Evolutionary conservation across 2,797 vertebrate species (phyloP).

Genomic region (Miichthys miiuy): DNA sequence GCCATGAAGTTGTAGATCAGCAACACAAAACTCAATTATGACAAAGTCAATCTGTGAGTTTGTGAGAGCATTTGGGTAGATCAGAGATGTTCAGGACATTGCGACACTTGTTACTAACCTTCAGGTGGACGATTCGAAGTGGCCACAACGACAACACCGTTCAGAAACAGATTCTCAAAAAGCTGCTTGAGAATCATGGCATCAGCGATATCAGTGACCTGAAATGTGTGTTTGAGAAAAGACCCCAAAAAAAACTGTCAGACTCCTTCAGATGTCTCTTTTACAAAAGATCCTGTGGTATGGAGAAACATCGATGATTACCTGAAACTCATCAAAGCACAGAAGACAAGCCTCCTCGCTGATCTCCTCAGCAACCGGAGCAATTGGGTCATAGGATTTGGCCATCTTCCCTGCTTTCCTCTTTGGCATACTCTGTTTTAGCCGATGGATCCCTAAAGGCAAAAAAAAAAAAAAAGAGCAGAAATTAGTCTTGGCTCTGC

Average conservation of each 20-base stretch:
- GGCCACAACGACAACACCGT: conserved; percentile 96
- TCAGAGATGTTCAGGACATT: not conserved
- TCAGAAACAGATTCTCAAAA: conserved; percentile 97
- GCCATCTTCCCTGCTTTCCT: conserved; percentile 94
- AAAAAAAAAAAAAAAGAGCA: not conserved
- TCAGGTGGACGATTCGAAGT: conserved; percentile 97
- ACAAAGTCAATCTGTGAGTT: not conserved
- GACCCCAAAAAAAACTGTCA: not conserved
- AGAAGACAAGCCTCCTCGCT: conserved; percentile 93
- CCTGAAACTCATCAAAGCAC: conserved; percentile 99
- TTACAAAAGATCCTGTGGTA: not conserved
- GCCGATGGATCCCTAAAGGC: conserved; percentile 93
- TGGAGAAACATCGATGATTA: conserved; percentile 62
- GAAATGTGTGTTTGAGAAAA: conserved; percentile 18
- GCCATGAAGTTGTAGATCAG: not conserved
- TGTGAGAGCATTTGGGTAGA: not conserved
- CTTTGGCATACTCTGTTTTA: conserved; percentile 96
- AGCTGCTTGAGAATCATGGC: conserved; percentile 99
- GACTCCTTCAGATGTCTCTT: not conserved
- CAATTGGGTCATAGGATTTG: conserved; percentile 96
- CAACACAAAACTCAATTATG: not conserved
- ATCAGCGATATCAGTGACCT: conserved; percentile 99
- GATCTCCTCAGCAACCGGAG: conserved; percentile 96
- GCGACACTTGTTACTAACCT: conserved; percentile 65
- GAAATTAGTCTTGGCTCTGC: not conserved